These are phyloP conservation scores for Urophycis tenuis DNA, from an alignment of 2,797 vertebrate species.

Conservation along the genomic window DNA sequence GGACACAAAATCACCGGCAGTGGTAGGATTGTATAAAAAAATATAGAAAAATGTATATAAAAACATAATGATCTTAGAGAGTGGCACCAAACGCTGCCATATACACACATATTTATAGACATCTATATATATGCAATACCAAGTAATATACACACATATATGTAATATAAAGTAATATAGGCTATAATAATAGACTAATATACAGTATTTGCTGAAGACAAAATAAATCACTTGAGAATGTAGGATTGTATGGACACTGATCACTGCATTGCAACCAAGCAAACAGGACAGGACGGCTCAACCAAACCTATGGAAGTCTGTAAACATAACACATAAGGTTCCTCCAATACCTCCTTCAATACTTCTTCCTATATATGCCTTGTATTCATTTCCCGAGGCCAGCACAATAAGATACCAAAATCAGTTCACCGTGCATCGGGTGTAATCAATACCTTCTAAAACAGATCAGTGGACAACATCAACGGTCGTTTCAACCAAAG, in stretches of 20 bases:
- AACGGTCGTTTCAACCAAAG: no score
- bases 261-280: not conserved
- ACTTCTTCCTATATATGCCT: not conserved
- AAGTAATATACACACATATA: no score
- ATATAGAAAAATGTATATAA: not conserved
- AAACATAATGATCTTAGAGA: not conserved
- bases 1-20: not conserved
- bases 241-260: not conserved
- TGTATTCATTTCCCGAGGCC: not conserved
- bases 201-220: conserved; percentile 5
- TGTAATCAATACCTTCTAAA: not conserved
- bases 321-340: not conserved
- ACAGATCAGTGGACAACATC: no score
- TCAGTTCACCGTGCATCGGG: no score
- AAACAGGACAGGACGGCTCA: not conserved
- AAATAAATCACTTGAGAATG: not conserved
- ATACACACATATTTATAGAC: no score
- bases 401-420: no score
- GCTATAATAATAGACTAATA: not conserved
- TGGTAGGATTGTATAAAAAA: not conserved
- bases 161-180: not conserved
- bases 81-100: not conserved
- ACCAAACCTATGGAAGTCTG: not conserved
- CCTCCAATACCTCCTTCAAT: no score
- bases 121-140: no score